phyloP scores from a whole-genome alignment of 2,888 invertebrate species.

The Xestobium rufovillosum region DNA sequence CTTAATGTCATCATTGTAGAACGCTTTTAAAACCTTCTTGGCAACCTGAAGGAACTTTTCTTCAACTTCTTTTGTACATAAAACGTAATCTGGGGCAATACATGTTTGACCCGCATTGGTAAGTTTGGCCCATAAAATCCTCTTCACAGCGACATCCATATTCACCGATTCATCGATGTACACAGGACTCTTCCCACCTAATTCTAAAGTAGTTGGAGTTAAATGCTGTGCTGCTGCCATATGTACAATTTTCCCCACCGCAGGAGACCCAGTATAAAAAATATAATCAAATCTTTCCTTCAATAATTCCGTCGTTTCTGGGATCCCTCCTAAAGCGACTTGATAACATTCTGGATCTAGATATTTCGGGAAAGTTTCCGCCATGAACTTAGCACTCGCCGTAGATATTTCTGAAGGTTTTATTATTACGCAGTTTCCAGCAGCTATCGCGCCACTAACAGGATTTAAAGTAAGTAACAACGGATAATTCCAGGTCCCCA shows the following conservation, averaged over 20 bases:
- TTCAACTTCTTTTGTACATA: slow-evolving; percentile 71
- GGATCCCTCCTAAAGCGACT: slow-evolving; percentile 57
- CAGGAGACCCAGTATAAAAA: slow-evolving; percentile 65
- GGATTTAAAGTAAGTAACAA: slow-evolving; percentile 74
- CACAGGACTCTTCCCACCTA: slow-evolving; percentile 75
- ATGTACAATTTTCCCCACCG: slow-evolving; percentile 61
- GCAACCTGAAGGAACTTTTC: slow-evolving; percentile 50
- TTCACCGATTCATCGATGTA: slow-evolving; percentile 80
- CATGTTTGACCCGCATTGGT: slow-evolving; percentile 91
- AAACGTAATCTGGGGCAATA: slow-evolving; percentile 88
- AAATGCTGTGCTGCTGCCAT: slow-evolving; percentile 64
- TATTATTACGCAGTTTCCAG: slow-evolving; percentile 44
- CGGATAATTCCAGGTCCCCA: slow-evolving; percentile 97
- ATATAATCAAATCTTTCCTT: slow-evolving; percentile 68
- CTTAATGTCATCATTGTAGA: slow-evolving; percentile 76
- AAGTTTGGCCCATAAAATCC: slow-evolving; percentile 91
- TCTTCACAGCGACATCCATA: slow-evolving; percentile 63
- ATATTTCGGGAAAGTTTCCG: slow-evolving; percentile 66
- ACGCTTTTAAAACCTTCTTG: slow-evolving; percentile 63
- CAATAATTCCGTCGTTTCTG: slow-evolving; percentile 59
- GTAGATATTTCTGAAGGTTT: slow-evolving; percentile 85
- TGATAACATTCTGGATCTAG: slow-evolving; percentile 64
- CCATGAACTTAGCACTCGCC: slow-evolving; percentile 62
- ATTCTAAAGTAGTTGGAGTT: slow-evolving; percentile 68
- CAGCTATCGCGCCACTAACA: slow-evolving; percentile 49